Conservation (phyloP, 2,113 vertebrate species). For the Lophotis ruficrista region DNA sequence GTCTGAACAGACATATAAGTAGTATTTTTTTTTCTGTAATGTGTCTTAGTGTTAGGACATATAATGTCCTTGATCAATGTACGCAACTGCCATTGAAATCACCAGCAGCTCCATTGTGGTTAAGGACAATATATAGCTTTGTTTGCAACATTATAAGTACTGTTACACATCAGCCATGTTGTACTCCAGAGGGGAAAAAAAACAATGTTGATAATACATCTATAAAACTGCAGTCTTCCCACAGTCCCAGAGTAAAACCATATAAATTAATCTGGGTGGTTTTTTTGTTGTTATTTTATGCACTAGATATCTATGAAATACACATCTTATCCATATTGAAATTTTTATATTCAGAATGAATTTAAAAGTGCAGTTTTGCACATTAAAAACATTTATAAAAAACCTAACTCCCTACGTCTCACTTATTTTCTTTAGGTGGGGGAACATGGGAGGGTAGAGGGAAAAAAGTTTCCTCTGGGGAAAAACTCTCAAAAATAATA, state of each 20-base stretch:
- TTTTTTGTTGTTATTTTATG: not conserved
- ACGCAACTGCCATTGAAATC: not conserved
- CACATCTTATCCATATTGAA: not conserved
- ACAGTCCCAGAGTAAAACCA: not conserved
- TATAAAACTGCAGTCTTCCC: not conserved
- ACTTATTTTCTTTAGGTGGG: not conserved
- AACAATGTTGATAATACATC: not conserved
- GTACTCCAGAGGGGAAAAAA: not conserved
- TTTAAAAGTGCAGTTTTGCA: not conserved
- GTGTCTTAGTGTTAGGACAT: not conserved
- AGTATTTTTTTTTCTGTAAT: not conserved
- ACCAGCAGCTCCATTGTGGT: not conserved
- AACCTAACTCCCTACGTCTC: not conserved
- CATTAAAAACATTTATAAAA: not conserved
- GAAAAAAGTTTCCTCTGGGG: not conserved
- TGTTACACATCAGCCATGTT: not conserved
- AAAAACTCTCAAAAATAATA: not conserved
- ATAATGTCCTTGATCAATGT: not conserved
- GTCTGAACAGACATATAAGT: not conserved
- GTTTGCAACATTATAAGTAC: not conserved
- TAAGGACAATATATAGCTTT: not conserved
- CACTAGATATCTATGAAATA: not conserved
- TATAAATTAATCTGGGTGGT: not conserved
- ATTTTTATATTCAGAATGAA: not conserved
- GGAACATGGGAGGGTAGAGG: rapidly evolving